These are phyloP conservation scores for Darevskia nairensis DNA, from an alignment of 2,797 vertebrate genomes.

Conservation along the genomic window DNA sequence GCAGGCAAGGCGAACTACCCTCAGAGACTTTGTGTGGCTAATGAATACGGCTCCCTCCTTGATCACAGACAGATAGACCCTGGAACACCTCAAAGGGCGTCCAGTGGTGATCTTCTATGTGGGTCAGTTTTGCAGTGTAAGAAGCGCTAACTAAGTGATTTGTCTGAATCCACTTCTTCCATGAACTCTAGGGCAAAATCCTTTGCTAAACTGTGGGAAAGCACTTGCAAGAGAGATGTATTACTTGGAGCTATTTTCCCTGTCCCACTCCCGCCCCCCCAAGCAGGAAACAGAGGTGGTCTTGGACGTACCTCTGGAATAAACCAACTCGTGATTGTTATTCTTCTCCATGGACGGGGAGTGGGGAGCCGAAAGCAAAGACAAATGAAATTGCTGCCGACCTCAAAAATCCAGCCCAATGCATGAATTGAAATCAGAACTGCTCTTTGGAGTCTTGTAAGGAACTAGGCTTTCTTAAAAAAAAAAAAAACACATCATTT, in stretches of 20 bases:
- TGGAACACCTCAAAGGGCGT: background rate
- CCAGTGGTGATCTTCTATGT: background rate
- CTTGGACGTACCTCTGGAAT: constrained; percentile 49
- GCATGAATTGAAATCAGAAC: constrained; percentile 9
- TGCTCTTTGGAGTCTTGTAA: constrained; percentile 44
- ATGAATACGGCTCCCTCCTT: background rate
- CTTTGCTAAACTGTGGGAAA: background rate
- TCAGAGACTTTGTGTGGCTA: background rate
- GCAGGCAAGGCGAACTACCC: too few species aligned
- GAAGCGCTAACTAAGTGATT: background rate
- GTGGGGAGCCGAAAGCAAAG: constrained; percentile 47
- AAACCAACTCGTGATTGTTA: constrained; percentile 53
- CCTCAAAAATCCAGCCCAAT: constrained; percentile 46
- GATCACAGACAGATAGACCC: background rate
- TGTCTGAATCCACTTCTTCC: background rate
- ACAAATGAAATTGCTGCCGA: constrained; percentile 55
- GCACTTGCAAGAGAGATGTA: constrained; percentile 12
- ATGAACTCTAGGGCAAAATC: background rate
- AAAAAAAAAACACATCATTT: background rate
- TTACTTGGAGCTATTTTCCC: constrained; percentile 30
- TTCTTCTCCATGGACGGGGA: constrained; percentile 50
- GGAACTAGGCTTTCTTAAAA: constrained; percentile 2
- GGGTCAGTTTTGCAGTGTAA: background rate
- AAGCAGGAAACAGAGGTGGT: constrained; percentile 30
- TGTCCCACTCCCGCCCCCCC: background rate